Evolutionary conservation across 2,888 invertebrate genomes (phyloP), one percentile per base, ranked within the genome.

Genomic region (Achlya flavicornis): DNA sequence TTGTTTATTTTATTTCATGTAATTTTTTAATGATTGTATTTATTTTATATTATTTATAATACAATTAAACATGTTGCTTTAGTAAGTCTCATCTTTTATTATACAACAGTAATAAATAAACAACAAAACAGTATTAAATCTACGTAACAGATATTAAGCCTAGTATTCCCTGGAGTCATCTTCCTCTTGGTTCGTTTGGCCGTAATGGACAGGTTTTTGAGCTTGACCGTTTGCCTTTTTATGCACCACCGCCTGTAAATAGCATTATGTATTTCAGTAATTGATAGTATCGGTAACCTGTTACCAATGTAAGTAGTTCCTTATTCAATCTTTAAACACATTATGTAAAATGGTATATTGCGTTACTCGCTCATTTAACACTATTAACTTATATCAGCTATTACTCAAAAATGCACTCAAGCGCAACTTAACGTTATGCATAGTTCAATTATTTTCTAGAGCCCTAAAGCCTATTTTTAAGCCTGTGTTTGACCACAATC

Each of bases 151-250:
- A 8, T n/a, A 48, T 57, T 66, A 64, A 70, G 86, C 86, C 90
- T 93, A 93, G 87, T 93, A 91, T 76, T 93, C 93, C 67, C 88
- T 78, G 59, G 88, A 87, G 53, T 91, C 89, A 26, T 89, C 88
- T 64, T 91, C 87, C 58, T 89, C 84, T 67, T 84, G 79, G 64
- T 86, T 83, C 10, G 75, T 74, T 43, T 87, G 83, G 26, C 90
- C 89, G 60, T 89, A 89, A 61, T 89, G 91, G n/a, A 87, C 81
- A 3, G 87, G 91, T 53, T 75, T 76, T 33, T 86, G 88, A 7
- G 82, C 80, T 63, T 90, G 88, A 32, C 85, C 87, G 10, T 82
- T 85, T 11, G 86, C 79, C 72, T 92, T 85, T 70, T 93, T 93
- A 69, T 92, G 93, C 3, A 93, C 93, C 16, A 84, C 85, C n/a